Conservation (phyloP, 1,140 invertebrate species). For the Diploscapter pachys region DNA sequence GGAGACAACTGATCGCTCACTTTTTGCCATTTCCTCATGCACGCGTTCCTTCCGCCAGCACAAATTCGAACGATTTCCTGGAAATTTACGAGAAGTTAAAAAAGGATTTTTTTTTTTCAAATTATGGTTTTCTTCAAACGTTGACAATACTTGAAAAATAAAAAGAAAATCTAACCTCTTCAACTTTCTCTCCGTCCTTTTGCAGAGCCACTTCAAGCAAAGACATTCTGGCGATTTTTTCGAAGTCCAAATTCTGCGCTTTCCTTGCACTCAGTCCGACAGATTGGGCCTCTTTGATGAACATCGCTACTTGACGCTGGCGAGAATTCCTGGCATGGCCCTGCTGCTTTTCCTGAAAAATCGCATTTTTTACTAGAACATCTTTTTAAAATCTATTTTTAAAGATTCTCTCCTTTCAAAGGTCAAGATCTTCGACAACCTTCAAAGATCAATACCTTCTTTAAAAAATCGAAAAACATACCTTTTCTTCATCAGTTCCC, state of each 20-base stretch:
- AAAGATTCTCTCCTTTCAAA: not conserved
- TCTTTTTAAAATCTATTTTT: not conserved
- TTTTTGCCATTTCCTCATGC: constrained; percentile 15
- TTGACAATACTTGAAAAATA: not conserved
- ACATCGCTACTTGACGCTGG: constrained; percentile 23
- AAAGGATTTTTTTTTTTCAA: too few species aligned
- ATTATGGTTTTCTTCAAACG: not conserved
- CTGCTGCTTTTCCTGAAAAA: constrained; percentile 26
- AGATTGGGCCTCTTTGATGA: constrained; percentile 29
- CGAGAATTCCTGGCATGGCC: constrained; percentile 27
- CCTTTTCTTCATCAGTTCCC: constrained; percentile 22
- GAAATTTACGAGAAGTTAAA: not conserved
- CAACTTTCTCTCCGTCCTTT: constrained; percentile 8
- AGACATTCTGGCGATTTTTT: constrained; percentile 12
- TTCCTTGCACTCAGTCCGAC: constrained; percentile 25
- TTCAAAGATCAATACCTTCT: not conserved
- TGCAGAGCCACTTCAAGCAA: not conserved
- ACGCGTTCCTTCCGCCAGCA: constrained; percentile 20
- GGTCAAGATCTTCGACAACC: not conserved
- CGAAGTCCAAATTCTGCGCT: constrained; percentile 10
- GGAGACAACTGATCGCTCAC: constrained; percentile 12
- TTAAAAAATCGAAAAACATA: not conserved
- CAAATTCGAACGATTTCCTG: constrained; percentile 15
- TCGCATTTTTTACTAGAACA: not conserved
- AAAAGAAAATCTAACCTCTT: not conserved